phyloP scores from a whole-genome alignment of 2,888 invertebrate genomes.

The Diplazon laetatorius region DNA sequence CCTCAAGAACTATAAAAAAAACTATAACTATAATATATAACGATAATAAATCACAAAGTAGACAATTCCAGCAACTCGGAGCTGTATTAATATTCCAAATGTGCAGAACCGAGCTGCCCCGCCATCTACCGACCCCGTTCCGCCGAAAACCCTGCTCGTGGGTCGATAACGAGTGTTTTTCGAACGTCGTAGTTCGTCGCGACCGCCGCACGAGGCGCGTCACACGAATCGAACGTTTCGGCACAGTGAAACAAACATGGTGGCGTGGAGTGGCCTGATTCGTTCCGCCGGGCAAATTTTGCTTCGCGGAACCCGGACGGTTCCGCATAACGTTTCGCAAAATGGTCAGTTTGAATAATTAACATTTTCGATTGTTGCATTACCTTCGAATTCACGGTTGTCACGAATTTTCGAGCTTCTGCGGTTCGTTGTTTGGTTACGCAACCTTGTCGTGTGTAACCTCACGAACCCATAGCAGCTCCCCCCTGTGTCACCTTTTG shows the following conservation, averaged over 20 bases:
- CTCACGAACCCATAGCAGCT: background rate
- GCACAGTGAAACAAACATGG: conserved; percentile 84
- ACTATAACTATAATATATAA: too few species aligned
- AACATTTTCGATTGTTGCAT: conserved; percentile 69
- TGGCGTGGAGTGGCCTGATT: conserved; percentile 86
- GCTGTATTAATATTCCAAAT: too few species aligned
- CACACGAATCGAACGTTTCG: conserved; percentile 1
- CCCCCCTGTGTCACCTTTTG: background rate
- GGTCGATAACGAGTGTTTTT: too few species aligned
- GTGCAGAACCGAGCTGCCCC: too few species aligned
- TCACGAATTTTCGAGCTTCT: conserved; percentile 5
- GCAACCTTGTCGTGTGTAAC: conserved; percentile 50
- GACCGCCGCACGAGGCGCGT: background rate
- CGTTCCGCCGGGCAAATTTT: conserved; percentile 80
- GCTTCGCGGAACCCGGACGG: conserved; percentile 72
- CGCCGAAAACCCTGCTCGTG: too few species aligned
- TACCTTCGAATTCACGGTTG: conserved; percentile 55
- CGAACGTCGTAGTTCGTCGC: conserved; percentile 3
- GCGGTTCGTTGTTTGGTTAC: conserved; percentile 50
- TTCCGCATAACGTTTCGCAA: conserved; percentile 67
- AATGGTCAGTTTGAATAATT: conserved; percentile 78
- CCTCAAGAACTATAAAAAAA: too few species aligned
- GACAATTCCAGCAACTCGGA: too few species aligned
- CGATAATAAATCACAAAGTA: too few species aligned
- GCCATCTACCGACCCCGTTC: too few species aligned